Evolutionary conservation across 1,140 invertebrate genomes (phyloP).

Genomic region (Pachypsylla venusta): DNA sequence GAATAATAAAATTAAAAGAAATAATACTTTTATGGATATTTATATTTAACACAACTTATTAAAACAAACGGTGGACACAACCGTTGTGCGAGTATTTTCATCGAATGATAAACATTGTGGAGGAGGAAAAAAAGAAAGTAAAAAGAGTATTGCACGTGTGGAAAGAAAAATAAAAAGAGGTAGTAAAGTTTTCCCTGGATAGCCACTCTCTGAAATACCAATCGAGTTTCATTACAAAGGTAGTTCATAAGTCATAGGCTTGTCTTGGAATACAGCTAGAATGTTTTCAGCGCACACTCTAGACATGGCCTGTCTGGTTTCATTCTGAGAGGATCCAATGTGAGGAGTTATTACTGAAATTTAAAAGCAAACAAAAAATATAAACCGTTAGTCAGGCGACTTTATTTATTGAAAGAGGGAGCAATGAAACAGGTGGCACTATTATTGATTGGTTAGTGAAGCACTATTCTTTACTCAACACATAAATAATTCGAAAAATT

Average conservation of each 20-base stretch:
- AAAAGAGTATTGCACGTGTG: no score
- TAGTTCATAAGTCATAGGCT: conserved; percentile 38
- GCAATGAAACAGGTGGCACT: neutral
- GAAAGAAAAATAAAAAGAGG: no score
- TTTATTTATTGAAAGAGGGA: neutral
- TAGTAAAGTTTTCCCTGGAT: no score
- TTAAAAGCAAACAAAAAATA: neutral
- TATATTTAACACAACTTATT: no score
- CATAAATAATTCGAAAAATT: neutral
- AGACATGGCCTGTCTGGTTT: conserved; percentile 65
- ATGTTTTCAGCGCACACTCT: conserved; percentile 62
- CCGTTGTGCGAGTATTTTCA: no score
- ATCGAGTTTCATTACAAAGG: no score
- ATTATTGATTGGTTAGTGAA: neutral
- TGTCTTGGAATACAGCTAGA: conserved; percentile 51
- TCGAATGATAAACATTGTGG: no score
- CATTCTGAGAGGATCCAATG: conserved; percentile 65
- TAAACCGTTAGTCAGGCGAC: neutral
- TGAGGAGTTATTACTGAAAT: conserved; percentile 43
- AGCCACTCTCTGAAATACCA: no score
- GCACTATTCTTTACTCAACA: neutral
- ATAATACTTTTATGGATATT: no score
- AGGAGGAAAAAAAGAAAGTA: no score
- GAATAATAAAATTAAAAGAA: no score
- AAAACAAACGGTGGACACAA: no score